Base-by-base conservation (phyloP, 1,140 invertebrate species). In the Formica exsecta region DNA sequence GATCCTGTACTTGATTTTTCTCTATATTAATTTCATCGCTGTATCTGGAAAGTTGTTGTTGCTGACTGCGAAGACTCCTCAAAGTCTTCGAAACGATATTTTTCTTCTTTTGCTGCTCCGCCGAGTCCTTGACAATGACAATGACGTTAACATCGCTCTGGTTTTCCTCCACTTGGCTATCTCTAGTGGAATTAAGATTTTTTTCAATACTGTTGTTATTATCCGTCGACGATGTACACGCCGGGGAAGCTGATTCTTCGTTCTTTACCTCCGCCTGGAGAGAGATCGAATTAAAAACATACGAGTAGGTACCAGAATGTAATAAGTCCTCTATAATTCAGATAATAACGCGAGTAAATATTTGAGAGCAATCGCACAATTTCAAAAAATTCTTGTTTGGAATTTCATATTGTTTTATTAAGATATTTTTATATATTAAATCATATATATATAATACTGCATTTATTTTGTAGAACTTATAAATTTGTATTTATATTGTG, bases 191-290 rank as follows among this genome's bases (percentile, higher is more conserved):
- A 86, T 95, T 94, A 36, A 93, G 84, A 90, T 95, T 93, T 86
- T 94, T 95, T 65, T 95, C 92, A 25, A 89, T 92, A 76, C 89
- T 92, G 84, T 93, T 93, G 70, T 93, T 93, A 81, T 93, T 94
- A 74, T 92, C 93, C 32, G 92, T 80, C 7, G 92, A 81, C 5
- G 76, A 92, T 22, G 94, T 93, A 66, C 92, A 88, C 62, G 57
- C 13, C 7, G 38, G 7, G 5, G 93, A 91, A 76, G 91, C 61
- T 83, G 87, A 75, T 25, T 89, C 88, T 80, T 92, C 92, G 74
- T 87, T 79, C 84, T 94, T 94, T 86, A 93, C 85, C 73, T 92
- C 92, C 38, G 89, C 91, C 91, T 92, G 68, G 41, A 86, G 84
- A 92, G 86, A 93, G 66, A 93, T 92, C 61, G 83, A 91, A 92